A percentile compares a stretch with the other conserved stretches of the same genome.
Evolutionary conservation across 2,888 invertebrate genomes (phyloP).

Genomic region (Troides oblongomaculatus): DNA sequence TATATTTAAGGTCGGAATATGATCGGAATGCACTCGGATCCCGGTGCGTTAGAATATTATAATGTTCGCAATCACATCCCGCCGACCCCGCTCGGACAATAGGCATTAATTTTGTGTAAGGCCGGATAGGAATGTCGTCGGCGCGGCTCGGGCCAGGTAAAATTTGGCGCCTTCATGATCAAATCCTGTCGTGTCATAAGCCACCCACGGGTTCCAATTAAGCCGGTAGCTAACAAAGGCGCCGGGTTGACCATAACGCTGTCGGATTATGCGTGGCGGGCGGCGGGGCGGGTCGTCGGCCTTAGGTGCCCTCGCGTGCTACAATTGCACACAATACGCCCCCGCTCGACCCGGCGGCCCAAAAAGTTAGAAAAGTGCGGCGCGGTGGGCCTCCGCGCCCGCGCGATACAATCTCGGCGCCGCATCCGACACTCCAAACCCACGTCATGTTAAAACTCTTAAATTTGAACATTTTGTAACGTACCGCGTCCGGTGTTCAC

Average conservation of each 20-base stretch:
- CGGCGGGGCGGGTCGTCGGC: constrained; percentile 69
- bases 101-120: constrained; percentile 74
- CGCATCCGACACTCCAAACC: constrained; percentile 37
- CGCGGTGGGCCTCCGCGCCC: constrained; percentile 62
- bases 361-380: constrained; percentile 77
- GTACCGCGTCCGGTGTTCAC: constrained; percentile 18
- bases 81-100: constrained; percentile 55
- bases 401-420: constrained; percentile 35
- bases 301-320: constrained; percentile 72
- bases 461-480: constrained; percentile 58
- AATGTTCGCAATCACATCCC: constrained; percentile 34
- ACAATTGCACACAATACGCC: constrained; percentile 75
- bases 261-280: constrained; percentile 69
- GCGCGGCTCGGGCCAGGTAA: constrained; percentile 67
- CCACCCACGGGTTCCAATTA: constrained; percentile 77
- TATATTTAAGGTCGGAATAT: constrained; percentile 22
- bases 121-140: constrained; percentile 72
- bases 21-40: constrained; percentile 20
- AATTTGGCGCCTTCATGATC: constrained; percentile 78
- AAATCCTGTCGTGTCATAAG: constrained; percentile 76
- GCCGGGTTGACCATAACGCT: constrained; percentile 70
- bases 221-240: constrained; percentile 77
- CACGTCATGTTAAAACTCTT: constrained; percentile 49
- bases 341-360: constrained; percentile 65
- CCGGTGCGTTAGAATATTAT: constrained; percentile 27